These are phyloP conservation scores for Naja naja DNA, from an alignment of 2,113 vertebrate genomes.

Conservation along the genomic window DNA sequence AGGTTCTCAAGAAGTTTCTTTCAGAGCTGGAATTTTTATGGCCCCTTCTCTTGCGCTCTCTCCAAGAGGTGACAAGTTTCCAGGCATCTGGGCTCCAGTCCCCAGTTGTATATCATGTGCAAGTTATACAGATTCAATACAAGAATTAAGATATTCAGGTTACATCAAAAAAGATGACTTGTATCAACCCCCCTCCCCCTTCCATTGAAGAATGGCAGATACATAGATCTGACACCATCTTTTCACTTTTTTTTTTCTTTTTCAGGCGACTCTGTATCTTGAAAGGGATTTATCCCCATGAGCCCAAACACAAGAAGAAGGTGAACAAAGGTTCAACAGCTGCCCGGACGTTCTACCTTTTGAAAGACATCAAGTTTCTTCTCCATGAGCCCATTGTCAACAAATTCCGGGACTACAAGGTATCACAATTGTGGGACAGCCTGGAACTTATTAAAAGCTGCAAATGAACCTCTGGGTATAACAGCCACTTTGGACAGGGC, in stretches of 20 bases:
- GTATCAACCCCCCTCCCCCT: no score
- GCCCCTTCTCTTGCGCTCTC: no score
- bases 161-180: no score
- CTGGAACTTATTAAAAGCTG: not conserved
- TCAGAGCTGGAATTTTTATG: no score
- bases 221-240: not conserved
- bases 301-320: conserved; percentile 97
- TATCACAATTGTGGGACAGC: not conserved
- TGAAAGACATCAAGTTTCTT: conserved; percentile 95
- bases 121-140: no score
- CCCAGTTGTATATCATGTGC: no score
- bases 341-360: conserved; percentile 88
- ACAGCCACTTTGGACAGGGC: not conserved
- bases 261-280: conserved; percentile 91
- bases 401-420: conserved; percentile 96
- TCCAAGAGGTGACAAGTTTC: no score
- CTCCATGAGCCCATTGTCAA: conserved; percentile 92
- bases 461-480: not conserved
- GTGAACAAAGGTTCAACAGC: conserved; percentile 95
- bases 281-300: conserved; percentile 96
- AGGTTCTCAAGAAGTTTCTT: no score
- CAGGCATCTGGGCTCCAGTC: no score
- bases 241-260: conserved; percentile 18
- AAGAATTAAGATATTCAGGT: no score
- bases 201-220: no score